A percentile compares a stretch with the other conserved stretches of the same genome.
These are phyloP conservation scores for Noctua comes DNA, from an alignment of 2,888 invertebrate species.

Conservation along the genomic window DNA sequence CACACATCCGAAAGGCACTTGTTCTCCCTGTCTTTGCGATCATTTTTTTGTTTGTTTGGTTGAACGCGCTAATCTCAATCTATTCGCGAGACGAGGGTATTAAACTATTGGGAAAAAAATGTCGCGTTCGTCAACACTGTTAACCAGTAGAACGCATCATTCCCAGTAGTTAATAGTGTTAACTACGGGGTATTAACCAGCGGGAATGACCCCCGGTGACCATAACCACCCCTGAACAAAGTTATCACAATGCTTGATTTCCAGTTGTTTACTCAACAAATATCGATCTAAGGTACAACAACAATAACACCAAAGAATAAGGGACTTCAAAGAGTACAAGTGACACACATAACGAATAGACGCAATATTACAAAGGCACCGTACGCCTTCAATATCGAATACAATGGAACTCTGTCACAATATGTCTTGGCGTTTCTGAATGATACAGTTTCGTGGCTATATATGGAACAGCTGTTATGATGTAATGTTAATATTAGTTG, in stretches of 20 bases:
- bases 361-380: conserved; percentile 30
- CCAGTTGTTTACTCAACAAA: conserved; percentile 17
- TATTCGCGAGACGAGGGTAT: too few species aligned
- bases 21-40: too few species aligned
- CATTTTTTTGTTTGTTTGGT: too few species aligned
- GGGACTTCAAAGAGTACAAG: not conserved
- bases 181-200: too few species aligned
- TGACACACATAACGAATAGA: not conserved
- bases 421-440: conserved; percentile 35
- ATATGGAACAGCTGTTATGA: conserved; percentile 12
- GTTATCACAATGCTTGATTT: not conserved
- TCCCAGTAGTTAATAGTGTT: too few species aligned
- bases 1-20: too few species aligned
- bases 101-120: too few species aligned
- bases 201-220: too few species aligned
- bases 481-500: not conserved
- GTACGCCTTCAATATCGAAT: conserved; percentile 3
- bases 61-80: too few species aligned
- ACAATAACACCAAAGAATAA: conserved; percentile 10
- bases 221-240: not conserved
- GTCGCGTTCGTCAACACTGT: too few species aligned
- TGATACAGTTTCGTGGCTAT: conserved; percentile 7
- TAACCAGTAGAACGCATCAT: too few species aligned
- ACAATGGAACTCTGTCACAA: conserved; percentile 50
- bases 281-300: conserved; percentile 13